Conservation (phyloP, 2,888 invertebrate species). For the Drosophila niveifrons region DNA sequence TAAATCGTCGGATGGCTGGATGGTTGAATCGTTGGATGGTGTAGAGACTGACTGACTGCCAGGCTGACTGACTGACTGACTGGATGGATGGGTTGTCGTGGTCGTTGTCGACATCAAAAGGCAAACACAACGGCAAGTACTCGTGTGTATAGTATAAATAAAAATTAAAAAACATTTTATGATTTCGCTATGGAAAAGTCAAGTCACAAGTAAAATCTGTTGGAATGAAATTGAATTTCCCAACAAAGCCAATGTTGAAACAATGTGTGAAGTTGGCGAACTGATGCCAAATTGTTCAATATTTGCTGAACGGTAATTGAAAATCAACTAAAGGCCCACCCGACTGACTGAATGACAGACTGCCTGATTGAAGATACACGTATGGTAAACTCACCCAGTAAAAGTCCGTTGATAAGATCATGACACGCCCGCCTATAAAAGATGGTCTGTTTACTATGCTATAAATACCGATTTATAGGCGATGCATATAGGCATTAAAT, state of each 20-base stretch:
- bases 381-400: conserved; percentile 63
- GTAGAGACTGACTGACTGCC: conserved; percentile 13
- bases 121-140: conserved; percentile 43
- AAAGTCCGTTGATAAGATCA: conserved; percentile 69
- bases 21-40: conserved; percentile 28
- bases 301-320: conserved; percentile 64
- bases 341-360: neutral
- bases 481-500: conserved; percentile 42
- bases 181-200: conserved; percentile 57
- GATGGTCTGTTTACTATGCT: conserved; percentile 48
- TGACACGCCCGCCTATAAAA: conserved; percentile 53
- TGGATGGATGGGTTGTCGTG: conserved; percentile 32
- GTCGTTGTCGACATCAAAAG: conserved; percentile 69
- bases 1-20: conserved; percentile 28
- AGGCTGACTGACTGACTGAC: too few relatives aligned
- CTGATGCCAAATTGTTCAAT: conserved; percentile 47
- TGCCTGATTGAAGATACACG: neutral
- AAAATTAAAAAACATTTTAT: conserved; percentile 53
- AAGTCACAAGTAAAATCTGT: conserved; percentile 54
- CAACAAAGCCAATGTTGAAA: conserved; percentile 65
- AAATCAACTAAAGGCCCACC: conserved; percentile 54
- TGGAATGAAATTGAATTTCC: conserved; percentile 65
- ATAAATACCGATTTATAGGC: conserved; percentile 54
- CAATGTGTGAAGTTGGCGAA: conserved; percentile 51
- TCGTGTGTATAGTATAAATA: conserved; percentile 31